Conservation (phyloP, 1,140 invertebrate genomes). For the Magallana angulata region DNA sequence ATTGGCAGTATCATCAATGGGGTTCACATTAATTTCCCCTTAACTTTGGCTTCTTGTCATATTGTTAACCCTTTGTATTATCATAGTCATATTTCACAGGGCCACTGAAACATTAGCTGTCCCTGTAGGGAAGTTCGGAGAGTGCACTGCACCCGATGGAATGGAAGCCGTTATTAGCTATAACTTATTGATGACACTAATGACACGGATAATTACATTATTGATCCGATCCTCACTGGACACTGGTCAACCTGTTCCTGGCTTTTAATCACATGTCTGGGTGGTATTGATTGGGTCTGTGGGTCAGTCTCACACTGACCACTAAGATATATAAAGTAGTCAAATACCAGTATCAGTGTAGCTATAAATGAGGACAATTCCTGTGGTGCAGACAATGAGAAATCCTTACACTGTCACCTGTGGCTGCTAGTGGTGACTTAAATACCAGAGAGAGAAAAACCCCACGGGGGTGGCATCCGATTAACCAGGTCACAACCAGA, state of each 20-base stretch:
- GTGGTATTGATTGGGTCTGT: neutral
- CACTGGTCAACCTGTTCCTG: slow-evolving; percentile 16
- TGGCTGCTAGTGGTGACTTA: neutral
- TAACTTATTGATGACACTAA: slow-evolving; percentile 13
- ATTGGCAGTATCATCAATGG: too few species aligned
- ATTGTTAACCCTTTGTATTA: too few species aligned
- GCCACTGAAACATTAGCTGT: too few species aligned
- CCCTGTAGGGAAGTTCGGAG: neutral
- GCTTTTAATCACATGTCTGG: slow-evolving; percentile 22
- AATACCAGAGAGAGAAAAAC: neutral
- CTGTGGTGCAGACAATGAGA: neutral
- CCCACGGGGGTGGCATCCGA: neutral
- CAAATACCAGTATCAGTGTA: neutral
- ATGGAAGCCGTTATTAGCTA: neutral
- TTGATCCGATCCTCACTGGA: neutral
- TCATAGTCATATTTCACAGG: too few species aligned
- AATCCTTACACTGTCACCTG: neutral
- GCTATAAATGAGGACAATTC: neutral
- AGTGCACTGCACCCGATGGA: neutral
- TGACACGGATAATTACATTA: slow-evolving; percentile 23
- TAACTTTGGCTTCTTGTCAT: too few species aligned
- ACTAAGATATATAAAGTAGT: neutral
- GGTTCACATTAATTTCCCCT: too few species aligned
- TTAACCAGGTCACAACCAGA: neutral
- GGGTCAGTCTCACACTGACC: neutral